phyloP scores from a whole-genome alignment of 2,797 vertebrate species.

The Halcyon badia region DNA sequence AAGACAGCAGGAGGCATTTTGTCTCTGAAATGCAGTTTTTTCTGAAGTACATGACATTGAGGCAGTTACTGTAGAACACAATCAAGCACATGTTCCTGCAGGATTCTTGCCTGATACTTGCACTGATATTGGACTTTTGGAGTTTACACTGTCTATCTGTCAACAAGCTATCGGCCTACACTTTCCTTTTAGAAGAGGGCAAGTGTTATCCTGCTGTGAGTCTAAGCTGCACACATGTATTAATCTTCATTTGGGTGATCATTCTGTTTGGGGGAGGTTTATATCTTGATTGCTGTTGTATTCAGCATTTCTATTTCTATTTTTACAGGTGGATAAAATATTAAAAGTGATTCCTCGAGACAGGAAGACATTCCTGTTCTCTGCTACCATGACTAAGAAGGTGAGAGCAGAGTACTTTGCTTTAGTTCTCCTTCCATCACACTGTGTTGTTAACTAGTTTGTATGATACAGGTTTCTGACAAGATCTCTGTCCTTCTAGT shows the following conservation, averaged over 20 bases:
- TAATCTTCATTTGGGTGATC: background rate
- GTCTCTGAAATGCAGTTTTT: background rate
- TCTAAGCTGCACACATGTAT: background rate
- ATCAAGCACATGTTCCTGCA: fast-evolving
- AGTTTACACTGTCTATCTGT: background rate
- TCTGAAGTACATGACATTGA: background rate
- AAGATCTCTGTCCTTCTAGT: background rate
- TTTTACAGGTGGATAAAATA: conserved; percentile 94
- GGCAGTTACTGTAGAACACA: background rate
- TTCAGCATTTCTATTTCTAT: background rate
- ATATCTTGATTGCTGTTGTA: background rate
- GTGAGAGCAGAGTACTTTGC: conserved; percentile 71
- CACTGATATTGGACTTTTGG: background rate
- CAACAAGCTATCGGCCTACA: background rate
- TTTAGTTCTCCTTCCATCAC: background rate
- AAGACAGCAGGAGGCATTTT: background rate
- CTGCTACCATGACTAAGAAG: conserved; percentile 99
- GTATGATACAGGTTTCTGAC: background rate
- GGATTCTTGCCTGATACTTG: background rate
- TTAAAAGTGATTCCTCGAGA: conserved; percentile 96
- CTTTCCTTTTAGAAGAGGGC: background rate
- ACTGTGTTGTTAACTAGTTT: background rate
- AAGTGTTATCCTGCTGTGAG: background rate
- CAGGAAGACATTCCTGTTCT: conserved; percentile 94
- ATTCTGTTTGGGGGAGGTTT: background rate